These are phyloP conservation scores for Pampusana beccarii DNA, from an alignment of 2,113 vertebrate genomes.

Conservation along the genomic window DNA sequence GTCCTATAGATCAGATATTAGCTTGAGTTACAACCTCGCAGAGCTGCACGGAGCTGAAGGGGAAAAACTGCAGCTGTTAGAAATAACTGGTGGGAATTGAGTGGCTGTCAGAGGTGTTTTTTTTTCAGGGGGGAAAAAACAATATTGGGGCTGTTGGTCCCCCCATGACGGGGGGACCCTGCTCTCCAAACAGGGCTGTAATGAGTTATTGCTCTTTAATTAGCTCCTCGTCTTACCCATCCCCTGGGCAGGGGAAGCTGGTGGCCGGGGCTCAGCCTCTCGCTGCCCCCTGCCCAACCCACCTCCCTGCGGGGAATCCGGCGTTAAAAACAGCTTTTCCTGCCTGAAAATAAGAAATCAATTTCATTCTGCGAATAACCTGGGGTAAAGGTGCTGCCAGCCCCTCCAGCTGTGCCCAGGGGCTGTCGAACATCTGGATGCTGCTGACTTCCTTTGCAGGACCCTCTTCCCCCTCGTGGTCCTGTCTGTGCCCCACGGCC, in stretches of 20 bases:
- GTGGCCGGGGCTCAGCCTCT: neutral
- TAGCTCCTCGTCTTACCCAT: neutral
- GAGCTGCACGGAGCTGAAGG: neutral
- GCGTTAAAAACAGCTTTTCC: neutral
- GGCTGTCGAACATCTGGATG: no score
- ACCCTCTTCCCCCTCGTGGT: neutral
- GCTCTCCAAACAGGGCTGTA: neutral
- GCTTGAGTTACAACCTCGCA: neutral
- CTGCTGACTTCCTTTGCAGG: neutral
- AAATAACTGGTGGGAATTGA: neutral
- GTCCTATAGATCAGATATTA: neutral
- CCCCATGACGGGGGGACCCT: neutral
- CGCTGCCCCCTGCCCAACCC: neutral
- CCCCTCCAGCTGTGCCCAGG: neutral
- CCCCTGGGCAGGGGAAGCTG: neutral
- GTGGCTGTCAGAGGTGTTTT: neutral
- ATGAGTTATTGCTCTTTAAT: neutral
- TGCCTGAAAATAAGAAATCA: constrained; percentile 4
- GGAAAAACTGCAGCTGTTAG: neutral
- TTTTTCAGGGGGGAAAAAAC: neutral
- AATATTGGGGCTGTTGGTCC: neutral
- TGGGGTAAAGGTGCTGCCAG: neutral
- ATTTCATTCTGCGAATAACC: neutral
- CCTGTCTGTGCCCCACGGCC: fast-evolving
- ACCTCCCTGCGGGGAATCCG: neutral